A percentile compares a stretch with the other conserved stretches of the same genome.
Evolutionary conservation across 1,140 invertebrate genomes (phyloP).

Genomic region (Portunus trituberculatus): DNA sequence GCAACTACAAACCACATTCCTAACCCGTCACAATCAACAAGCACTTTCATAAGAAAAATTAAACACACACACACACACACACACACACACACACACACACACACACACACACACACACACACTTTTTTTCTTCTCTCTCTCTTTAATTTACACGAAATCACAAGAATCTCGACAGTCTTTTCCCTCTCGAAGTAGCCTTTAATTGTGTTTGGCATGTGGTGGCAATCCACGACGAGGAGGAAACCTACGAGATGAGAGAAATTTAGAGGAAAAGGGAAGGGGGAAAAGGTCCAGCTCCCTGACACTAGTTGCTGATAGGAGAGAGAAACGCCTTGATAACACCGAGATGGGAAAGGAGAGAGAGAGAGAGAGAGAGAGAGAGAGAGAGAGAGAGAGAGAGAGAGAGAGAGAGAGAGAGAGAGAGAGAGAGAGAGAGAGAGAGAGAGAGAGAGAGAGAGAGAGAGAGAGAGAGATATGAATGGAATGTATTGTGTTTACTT

Average conservation of each 20-base stretch:
- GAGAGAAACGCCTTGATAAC: not conserved
- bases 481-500: not conserved
- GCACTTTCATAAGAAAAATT: too few species aligned
- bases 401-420: slow-evolving; percentile 20
- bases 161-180: not conserved
- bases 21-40: too few species aligned
- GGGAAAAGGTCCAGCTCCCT: not conserved
- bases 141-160: too few species aligned
- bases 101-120: too few species aligned
- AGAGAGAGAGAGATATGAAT: too few species aligned
- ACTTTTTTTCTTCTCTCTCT: too few species aligned
- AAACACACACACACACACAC: too few species aligned
- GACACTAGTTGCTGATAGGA: slow-evolving; percentile 11
- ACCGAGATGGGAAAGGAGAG: not conserved
- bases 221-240: not conserved
- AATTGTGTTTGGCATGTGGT: not conserved
- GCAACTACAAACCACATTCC: too few species aligned
- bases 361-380: not conserved
- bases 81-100: too few species aligned
- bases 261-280: not conserved
- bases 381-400: slow-evolving; percentile 20
- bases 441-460: too few species aligned
- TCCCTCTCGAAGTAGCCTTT: not conserved
- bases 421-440: not conserved
- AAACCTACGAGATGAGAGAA: not conserved